Conservation (phyloP, 1,140 invertebrate species). For the Drosophila nikananu region DNA sequence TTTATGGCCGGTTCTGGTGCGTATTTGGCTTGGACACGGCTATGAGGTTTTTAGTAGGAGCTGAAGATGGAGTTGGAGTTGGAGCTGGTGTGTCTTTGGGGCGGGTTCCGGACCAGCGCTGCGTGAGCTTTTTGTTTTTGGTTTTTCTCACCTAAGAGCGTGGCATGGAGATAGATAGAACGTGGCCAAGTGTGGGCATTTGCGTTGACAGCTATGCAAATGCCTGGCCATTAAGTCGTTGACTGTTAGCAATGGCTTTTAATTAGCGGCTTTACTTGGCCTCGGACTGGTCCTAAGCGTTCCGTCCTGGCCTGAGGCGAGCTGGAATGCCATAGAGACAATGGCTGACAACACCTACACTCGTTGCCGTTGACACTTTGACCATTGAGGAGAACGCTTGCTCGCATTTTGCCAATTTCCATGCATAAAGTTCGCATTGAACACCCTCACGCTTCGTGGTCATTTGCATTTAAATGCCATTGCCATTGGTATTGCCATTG, state of each 20-base stretch:
- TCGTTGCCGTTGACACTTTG: slow-evolving; percentile 70
- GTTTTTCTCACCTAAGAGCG: slow-evolving; percentile 33
- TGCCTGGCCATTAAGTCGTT: slow-evolving; percentile 77
- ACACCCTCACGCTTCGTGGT: slow-evolving; percentile 80
- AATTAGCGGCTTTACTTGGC: slow-evolving; percentile 65
- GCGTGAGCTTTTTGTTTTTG: slow-evolving; percentile 45
- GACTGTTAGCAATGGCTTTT: slow-evolving; percentile 81
- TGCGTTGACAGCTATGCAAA: slow-evolving; percentile 79
- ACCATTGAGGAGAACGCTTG: slow-evolving; percentile 74
- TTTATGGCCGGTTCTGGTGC: slow-evolving; percentile 74
- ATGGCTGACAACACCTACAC: slow-evolving; percentile 69
- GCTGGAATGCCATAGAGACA: slow-evolving; percentile 44
- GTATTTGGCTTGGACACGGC: slow-evolving; percentile 61
- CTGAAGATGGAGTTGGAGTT: slow-evolving; percentile 16
- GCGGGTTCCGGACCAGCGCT: slow-evolving; percentile 25
- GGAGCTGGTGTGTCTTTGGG: slow-evolving; percentile 8
- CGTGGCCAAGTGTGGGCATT: slow-evolving; percentile 77
- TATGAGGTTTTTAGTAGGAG: slow-evolving; percentile 22
- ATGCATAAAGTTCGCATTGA: slow-evolving; percentile 80
- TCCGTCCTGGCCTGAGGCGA: not conserved
- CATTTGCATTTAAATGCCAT: slow-evolving; percentile 82
- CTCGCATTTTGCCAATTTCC: slow-evolving; percentile 81
- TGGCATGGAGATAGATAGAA: slow-evolving; percentile 30
- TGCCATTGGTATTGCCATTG: slow-evolving; percentile 42
- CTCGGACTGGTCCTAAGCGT: slow-evolving; percentile 19